phyloP scores from a whole-genome alignment of 2,888 invertebrate species.

The Ophion obscuratus region DNA sequence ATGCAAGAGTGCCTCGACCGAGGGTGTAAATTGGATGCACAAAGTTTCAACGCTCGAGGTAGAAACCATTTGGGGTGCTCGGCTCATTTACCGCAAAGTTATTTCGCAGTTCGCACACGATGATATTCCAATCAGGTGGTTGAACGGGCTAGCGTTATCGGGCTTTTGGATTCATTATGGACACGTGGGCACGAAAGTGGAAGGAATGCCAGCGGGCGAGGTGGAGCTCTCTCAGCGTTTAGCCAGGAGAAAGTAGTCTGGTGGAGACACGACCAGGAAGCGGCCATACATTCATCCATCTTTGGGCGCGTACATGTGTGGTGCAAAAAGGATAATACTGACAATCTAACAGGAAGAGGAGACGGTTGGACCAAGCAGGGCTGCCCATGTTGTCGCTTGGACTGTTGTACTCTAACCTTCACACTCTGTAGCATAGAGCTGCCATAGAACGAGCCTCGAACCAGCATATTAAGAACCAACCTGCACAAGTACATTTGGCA shows the following conservation, averaged over 20 bases:
- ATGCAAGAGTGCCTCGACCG: slow-evolving; percentile 31
- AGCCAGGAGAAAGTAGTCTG: slow-evolving; percentile 21
- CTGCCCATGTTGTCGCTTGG: too few relatives aligned
- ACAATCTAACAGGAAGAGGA: neutral
- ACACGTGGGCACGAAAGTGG: slow-evolving; percentile 15
- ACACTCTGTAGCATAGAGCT: too few relatives aligned
- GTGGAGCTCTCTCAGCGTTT: neutral
- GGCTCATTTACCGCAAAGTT: slow-evolving; percentile 58
- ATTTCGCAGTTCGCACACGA: slow-evolving; percentile 53
- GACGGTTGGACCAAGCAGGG: neutral
- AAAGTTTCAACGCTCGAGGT: slow-evolving; percentile 32
- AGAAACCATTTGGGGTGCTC: slow-evolving; percentile 38
- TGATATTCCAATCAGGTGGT: slow-evolving; percentile 62
- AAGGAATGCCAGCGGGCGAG: slow-evolving; percentile 8
- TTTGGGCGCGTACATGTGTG: slow-evolving; percentile 6
- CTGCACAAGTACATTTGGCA: too few relatives aligned
- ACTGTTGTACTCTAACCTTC: too few relatives aligned
- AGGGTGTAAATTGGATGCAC: slow-evolving; percentile 63
- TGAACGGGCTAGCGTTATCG: slow-evolving; percentile 55
- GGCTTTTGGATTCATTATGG: slow-evolving; percentile 30
- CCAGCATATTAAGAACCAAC: too few relatives aligned
- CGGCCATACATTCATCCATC: slow-evolving; percentile 51
- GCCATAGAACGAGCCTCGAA: too few relatives aligned
- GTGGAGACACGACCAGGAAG: slow-evolving; percentile 6
- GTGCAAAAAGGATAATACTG: slow-evolving; percentile 36